A percentile compares a stretch with the other conserved stretches of the same genome.
Evolutionary conservation across 2,113 vertebrate genomes (phyloP).

Genomic region (Dasyurus viverrinus): DNA sequence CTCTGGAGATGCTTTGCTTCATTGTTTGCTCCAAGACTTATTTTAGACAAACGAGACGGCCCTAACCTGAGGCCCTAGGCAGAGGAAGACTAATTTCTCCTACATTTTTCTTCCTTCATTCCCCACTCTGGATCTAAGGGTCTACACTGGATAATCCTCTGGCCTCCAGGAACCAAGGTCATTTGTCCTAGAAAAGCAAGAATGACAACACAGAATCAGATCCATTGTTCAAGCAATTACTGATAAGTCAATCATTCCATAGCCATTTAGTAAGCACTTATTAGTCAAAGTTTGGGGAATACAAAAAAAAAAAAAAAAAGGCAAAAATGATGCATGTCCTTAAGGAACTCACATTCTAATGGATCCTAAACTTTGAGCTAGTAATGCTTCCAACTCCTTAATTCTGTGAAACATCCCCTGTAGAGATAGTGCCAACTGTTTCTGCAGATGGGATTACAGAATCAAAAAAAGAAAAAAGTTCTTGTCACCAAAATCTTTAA

Average conservation of each 20-base stretch:
- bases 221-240: not conserved
- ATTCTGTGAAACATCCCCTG: not conserved
- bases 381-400: not conserved
- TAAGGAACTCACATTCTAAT: too few species aligned
- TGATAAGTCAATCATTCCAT: not conserved
- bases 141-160: not conserved
- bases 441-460: not conserved
- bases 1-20: not conserved
- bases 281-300: not conserved
- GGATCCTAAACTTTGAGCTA: too few species aligned
- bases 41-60: not conserved
- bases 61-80: not conserved
- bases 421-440: not conserved
- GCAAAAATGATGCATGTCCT: not conserved
- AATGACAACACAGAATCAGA: not conserved
- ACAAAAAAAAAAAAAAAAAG: not conserved
- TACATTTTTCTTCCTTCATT: not conserved
- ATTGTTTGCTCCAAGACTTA: not conserved
- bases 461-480: not conserved
- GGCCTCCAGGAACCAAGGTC: not conserved
- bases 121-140: not conserved
- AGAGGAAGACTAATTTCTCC: not conserved
- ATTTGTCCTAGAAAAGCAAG: not conserved
- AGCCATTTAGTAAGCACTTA: not conserved
- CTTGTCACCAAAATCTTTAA: not conserved